phyloP scores from a whole-genome alignment of 1,140 invertebrate species.

The Helicoverpa zea region DNA sequence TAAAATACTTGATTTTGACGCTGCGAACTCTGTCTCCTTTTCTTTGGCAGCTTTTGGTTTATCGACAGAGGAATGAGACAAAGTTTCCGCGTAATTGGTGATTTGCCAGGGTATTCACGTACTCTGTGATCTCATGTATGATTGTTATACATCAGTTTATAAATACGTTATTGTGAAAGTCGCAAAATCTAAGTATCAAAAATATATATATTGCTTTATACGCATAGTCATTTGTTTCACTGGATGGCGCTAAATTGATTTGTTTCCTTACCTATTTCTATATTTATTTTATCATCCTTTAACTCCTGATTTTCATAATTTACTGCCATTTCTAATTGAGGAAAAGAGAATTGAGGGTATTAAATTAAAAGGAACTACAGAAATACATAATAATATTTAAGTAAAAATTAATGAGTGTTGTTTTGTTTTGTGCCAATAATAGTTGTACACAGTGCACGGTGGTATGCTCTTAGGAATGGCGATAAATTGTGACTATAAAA shows the following conservation, averaged over 20 bases:
- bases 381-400: conserved; percentile 17
- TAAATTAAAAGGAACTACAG: conserved; percentile 1
- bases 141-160: conserved; percentile 73
- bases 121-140: conserved; percentile 85
- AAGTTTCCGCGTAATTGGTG: conserved; percentile 68
- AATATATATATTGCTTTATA: conserved; percentile 34
- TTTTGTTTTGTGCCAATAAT: conserved; percentile 66
- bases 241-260: conserved; percentile 35
- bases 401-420: conserved; percentile 51
- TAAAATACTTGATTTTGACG: conserved; percentile 45
- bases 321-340: conserved; percentile 33
- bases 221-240: conserved; percentile 30
- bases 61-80: conserved; percentile 53
- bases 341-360: not conserved
- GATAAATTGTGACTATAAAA: conserved; percentile 46
- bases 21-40: conserved; percentile 43
- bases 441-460: conserved; percentile 45
- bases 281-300: not conserved
- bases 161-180: conserved; percentile 67
- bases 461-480: conserved; percentile 48
- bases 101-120: conserved; percentile 79
- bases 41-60: conserved; percentile 30
- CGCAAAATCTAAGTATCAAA: conserved; percentile 62
- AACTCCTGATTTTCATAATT: not conserved
- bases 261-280: not conserved